A percentile compares a stretch with the other conserved stretches of the same genome.
These are phyloP conservation scores for Amblyraja radiata DNA, from an alignment of 2,797 vertebrate species.

Conservation along the genomic window DNA sequence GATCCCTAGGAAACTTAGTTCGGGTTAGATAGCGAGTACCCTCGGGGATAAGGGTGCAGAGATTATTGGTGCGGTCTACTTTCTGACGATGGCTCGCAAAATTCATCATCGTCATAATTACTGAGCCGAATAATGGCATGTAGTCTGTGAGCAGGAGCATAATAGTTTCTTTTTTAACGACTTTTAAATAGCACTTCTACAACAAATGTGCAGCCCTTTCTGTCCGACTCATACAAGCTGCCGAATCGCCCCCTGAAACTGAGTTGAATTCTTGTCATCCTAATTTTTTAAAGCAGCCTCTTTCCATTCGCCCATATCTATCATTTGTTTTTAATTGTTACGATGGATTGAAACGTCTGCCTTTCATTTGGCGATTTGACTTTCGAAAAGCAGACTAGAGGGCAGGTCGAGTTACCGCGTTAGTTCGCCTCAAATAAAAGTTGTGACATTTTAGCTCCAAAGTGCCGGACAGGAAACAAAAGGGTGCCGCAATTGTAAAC, in stretches of 20 bases:
- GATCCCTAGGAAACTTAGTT: constrained; percentile 18
- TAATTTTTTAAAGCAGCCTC: not conserved
- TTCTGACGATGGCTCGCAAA: not conserved
- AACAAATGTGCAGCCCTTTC: not conserved
- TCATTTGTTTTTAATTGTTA: not conserved
- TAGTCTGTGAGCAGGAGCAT: not conserved
- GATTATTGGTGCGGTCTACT: not conserved
- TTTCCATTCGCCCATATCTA: not conserved
- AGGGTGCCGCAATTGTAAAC: not conserved
- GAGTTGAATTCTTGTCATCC: not conserved
- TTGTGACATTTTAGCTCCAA: not conserved
- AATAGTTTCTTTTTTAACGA: not conserved
- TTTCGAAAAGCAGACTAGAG: not conserved
- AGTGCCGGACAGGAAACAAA: not conserved
- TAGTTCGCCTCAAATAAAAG: not conserved
- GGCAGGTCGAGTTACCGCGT: not conserved
- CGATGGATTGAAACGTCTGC: not conserved
- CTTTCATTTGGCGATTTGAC: not conserved
- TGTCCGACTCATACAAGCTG: not conserved
- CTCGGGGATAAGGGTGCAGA: not conserved
- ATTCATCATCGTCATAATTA: not conserved
- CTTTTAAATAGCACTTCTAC: not conserved
- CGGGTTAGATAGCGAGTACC: not conserved
- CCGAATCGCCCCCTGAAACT: not conserved
- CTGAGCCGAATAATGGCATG: not conserved